Evolutionary conservation across 2,113 vertebrate species (phyloP).

Genomic region (Nycticebus coucang): DNA sequence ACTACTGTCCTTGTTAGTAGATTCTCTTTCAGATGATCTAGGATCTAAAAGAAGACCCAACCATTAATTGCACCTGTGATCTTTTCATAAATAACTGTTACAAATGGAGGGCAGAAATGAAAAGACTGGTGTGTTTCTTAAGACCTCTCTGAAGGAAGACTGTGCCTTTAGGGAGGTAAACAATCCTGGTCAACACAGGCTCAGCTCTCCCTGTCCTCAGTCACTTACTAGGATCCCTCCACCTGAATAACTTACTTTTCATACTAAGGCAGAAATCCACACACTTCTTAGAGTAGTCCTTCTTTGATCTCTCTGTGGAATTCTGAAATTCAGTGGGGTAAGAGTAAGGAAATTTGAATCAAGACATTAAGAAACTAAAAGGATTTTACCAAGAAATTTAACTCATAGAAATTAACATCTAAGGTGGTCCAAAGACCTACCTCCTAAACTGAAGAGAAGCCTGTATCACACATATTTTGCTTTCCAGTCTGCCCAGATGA

Average conservation of each 20-base stretch:
- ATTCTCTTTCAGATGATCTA: neutral
- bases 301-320: neutral
- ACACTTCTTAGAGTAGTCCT: neutral
- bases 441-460: neutral
- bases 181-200: neutral
- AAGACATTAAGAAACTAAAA: slow-evolving; percentile 40
- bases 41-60: slow-evolving; percentile 56
- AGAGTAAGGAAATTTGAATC: slow-evolving; percentile 15
- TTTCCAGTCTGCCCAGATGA: neutral
- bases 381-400: slow-evolving; percentile 27
- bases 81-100: neutral
- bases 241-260: slow-evolving; percentile 17
- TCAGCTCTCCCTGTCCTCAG: neutral
- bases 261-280: fast-evolving
- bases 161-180: neutral
- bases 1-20: neutral
- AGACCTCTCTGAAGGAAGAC: neutral
- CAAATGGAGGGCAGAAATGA: neutral
- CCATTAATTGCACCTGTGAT: neutral
- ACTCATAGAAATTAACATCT: slow-evolving; percentile 13
- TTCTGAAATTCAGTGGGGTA: slow-evolving; percentile 50
- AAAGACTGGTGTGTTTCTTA: neutral
- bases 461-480: neutral
- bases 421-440: neutral
- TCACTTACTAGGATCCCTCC: neutral